phyloP scores from a whole-genome alignment of 2,888 invertebrate species.

The Hemistola chrysoprasaria region DNA sequence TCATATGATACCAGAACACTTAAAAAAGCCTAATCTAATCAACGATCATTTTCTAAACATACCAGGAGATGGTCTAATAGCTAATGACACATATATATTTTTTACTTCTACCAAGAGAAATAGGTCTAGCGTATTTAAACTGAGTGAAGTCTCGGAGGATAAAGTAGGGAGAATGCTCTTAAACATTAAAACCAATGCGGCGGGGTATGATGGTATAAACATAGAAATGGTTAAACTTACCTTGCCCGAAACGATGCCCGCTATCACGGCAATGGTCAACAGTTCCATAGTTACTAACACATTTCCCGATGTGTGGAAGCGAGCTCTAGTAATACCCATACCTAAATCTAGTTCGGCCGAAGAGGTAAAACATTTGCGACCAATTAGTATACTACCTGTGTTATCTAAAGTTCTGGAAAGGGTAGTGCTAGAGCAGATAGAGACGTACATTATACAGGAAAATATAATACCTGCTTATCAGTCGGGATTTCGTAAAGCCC shows the following conservation, averaged over 20 bases:
- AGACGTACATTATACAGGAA: constrained; percentile 2
- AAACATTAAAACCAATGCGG: background rate
- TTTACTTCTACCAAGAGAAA: background rate
- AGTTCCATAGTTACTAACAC: background rate
- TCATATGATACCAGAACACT: background rate
- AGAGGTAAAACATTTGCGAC: constrained; percentile 20
- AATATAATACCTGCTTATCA: constrained; percentile 6
- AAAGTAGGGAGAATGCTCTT: background rate
- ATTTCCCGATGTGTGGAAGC: constrained; percentile 4
- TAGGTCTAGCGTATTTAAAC: background rate
- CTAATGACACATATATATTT: background rate
- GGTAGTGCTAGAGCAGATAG: constrained; percentile 2
- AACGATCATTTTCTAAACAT: background rate
- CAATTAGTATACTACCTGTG: constrained; percentile 24
- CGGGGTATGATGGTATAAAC: background rate
- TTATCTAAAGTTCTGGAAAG: constrained; percentile 21
- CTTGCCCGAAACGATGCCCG: background rate
- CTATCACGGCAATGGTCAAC: constrained; percentile 1
- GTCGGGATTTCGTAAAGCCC: constrained; percentile 12
- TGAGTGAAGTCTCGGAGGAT: background rate
- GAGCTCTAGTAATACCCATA: constrained; percentile 1
- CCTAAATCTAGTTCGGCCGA: constrained; percentile 9
- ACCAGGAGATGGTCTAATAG: constrained; percentile 6
- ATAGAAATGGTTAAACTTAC: constrained; percentile 2
- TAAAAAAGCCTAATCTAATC: background rate